Evolutionary conservation across 2,888 invertebrate genomes (phyloP).

Genomic region (Eupithecia inturbata): DNA sequence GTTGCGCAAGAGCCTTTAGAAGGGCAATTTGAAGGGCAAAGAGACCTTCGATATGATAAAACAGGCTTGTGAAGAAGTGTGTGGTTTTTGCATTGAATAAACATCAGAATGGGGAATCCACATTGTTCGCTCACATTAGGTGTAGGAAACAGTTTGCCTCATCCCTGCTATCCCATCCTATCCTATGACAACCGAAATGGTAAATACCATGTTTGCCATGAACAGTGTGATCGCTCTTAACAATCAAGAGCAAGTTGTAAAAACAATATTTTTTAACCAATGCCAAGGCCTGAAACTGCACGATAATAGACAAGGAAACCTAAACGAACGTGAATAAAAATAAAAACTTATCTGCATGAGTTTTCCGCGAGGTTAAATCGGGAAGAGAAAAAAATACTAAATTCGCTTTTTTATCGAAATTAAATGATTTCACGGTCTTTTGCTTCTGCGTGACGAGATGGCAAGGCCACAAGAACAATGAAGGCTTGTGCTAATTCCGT

Average conservation of each 20-base stretch:
- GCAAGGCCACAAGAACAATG: slow-evolving; percentile 23
- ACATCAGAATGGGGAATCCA: not conserved
- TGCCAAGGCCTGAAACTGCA: not conserved
- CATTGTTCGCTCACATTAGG: not conserved
- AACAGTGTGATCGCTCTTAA: not conserved
- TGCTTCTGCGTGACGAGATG: slow-evolving; percentile 22
- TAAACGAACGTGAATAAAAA: slow-evolving; percentile 9
- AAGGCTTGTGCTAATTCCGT: not conserved
- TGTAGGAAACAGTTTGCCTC: too few species aligned
- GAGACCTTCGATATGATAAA: slow-evolving; percentile 18
- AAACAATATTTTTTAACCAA: not conserved
- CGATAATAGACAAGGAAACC: slow-evolving; percentile 1
- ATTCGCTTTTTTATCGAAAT: slow-evolving; percentile 24
- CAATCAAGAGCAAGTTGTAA: not conserved
- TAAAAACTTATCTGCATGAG: slow-evolving; percentile 6
- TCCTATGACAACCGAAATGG: not conserved
- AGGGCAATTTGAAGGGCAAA: slow-evolving; percentile 32
- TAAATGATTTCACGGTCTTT: slow-evolving; percentile 32
- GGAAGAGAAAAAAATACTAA: slow-evolving; percentile 19
- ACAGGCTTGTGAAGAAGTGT: not conserved
- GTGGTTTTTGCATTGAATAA: not conserved
- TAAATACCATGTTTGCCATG: not conserved
- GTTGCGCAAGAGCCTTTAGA: slow-evolving; percentile 34
- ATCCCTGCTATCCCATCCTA: too few species aligned
- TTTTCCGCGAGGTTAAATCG: slow-evolving; percentile 19